Evolutionary conservation across 1,140 invertebrate species (phyloP), one percentile per base, ranked within the genome.

Genomic region (Hydropsyche tenuis): DNA sequence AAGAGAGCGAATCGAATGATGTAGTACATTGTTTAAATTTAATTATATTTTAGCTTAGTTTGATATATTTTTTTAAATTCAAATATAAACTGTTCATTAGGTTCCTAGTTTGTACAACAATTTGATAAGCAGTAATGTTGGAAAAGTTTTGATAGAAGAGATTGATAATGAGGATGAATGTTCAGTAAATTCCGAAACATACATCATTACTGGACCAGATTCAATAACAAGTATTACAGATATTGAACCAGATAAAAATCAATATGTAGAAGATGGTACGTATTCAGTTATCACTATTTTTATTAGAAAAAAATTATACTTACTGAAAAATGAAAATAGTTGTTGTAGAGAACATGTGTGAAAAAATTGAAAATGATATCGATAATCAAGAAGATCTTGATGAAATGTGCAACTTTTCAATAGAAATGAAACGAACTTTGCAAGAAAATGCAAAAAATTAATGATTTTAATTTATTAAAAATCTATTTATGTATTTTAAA

Each of bases 61-160:
- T n/a, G n/a, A n/a, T n/a, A n/a, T n/a, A n/a, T n/a, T n/a, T n/a
- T n/a, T n/a, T n/a, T n/a, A n/a, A n/a, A n/a, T n/a, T n/a, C n/a
- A n/a, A n/a, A n/a, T n/a, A n/a, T n/a, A n/a, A n/a, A n/a, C n/a
- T n/a, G n/a, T n/a, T n/a, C n/a, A n/a, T n/a, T n/a, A n/a, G n/a
- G n/a, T n/a, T n/a, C n/a, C n/a, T n/a, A n/a, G n/a, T n/a, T n/a
- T n/a, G n/a, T n/a, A n/a, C n/a, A n/a, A n/a, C n/a, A n/a, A n/a
- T n/a, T n/a, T n/a, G n/a, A n/a, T n/a, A n/a, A n/a, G n/a, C n/a
- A 62, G 6, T 62, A 6, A 62, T 20, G 5, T 5, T 5, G 23
- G 14, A 20, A 62, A 25, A 62, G 56, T 62, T 23, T 62, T 62
- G 23, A 62, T 62, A 62, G 56, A 62, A 62, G 56, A 62, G 14